phyloP scores from a whole-genome alignment of 2,888 invertebrate genomes.

The Neoitamus cyanurus region DNA sequence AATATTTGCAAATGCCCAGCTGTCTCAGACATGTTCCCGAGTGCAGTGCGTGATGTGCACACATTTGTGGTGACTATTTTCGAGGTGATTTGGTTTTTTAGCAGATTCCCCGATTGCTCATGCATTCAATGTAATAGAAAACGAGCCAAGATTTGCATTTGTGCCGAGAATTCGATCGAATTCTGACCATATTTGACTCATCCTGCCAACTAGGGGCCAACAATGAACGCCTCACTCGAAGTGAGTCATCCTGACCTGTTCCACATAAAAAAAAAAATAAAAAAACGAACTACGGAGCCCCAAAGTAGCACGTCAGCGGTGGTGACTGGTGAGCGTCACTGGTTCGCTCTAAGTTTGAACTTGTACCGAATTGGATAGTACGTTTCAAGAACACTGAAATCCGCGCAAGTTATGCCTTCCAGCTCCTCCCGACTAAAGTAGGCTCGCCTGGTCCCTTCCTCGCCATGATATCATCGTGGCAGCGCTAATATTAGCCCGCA shows the following conservation, averaged over 20 bases:
- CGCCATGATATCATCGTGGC: conserved; percentile 5
- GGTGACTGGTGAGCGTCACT: background rate
- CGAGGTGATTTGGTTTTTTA: background rate
- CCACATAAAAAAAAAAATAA: conserved; percentile 30
- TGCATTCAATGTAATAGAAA: background rate
- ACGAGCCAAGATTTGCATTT: background rate
- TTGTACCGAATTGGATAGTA: conserved; percentile 37
- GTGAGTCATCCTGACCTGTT: conserved; percentile 39
- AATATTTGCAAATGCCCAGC: background rate
- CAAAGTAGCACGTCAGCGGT: background rate
- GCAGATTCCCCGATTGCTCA: background rate
- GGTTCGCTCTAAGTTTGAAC: background rate
- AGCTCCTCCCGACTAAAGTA: background rate
- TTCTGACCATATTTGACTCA: conserved; percentile 27
- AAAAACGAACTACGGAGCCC: background rate
- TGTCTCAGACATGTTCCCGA: background rate
- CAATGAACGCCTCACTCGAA: conserved; percentile 10
- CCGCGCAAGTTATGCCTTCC: background rate
- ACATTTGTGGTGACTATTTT: background rate
- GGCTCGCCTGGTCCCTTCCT: background rate
- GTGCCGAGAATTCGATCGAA: background rate
- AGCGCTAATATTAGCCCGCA: conserved; percentile 8
- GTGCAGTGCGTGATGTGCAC: background rate
- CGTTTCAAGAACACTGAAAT: conserved; percentile 6
- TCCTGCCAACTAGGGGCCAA: conserved; percentile 18